Evolutionary conservation across 2,888 invertebrate species (phyloP).

Genomic region (Cynaeus angustus): DNA sequence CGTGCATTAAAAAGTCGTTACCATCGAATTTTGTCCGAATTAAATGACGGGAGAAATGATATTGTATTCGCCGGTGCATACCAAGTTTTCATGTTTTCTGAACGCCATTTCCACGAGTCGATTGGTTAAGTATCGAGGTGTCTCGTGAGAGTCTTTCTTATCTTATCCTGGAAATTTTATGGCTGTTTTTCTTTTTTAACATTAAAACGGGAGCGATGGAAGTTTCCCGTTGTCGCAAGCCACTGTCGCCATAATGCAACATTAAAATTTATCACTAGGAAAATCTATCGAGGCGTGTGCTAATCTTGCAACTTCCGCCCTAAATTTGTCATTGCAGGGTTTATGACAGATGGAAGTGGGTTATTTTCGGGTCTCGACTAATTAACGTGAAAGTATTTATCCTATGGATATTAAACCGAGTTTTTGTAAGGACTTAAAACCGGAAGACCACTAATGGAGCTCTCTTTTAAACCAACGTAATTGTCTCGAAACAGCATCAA

Average conservation of each 20-base stretch:
- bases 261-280: slow-evolving; percentile 31
- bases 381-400: not conserved
- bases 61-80: not conserved
- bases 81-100: not conserved
- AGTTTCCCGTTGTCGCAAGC: slow-evolving; percentile 16
- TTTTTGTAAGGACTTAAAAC: not conserved
- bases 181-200: slow-evolving; percentile 27
- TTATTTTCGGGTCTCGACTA: slow-evolving; percentile 3
- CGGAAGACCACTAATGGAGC: slow-evolving; percentile 5
- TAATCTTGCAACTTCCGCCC: slow-evolving; percentile 18
- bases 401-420: not conserved
- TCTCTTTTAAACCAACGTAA: not conserved
- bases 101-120: not conserved
- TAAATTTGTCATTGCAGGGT: slow-evolving; percentile 9
- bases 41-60: not conserved
- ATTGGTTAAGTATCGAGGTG: slow-evolving; percentile 15
- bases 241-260: slow-evolving; percentile 19
- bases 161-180: slow-evolving; percentile 25
- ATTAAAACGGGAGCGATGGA: slow-evolving; percentile 18
- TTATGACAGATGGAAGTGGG: slow-evolving; percentile 1
- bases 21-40: not conserved
- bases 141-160: not conserved
- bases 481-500: slow-evolving; percentile 9
- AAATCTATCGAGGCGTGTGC: slow-evolving; percentile 21
- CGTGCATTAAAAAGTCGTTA: slow-evolving; percentile 7